These are phyloP conservation scores for Phasianus colchicus DNA, from an alignment of 2,113 vertebrate species.

Conservation along the genomic window DNA sequence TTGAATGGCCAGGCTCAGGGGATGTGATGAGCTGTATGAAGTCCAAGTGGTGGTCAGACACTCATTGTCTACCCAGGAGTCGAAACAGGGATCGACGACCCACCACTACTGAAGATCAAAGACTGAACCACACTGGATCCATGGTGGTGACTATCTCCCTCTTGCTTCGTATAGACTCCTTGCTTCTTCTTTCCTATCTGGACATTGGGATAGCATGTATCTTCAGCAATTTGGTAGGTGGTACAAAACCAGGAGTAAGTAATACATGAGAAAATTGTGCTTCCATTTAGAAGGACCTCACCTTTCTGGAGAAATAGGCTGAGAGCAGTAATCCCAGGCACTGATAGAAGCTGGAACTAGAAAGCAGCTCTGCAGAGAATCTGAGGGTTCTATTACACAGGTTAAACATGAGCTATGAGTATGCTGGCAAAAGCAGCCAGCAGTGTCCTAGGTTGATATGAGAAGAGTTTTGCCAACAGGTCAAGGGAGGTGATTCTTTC, in stretches of 20 bases:
- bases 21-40: neutral
- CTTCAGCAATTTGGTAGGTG: neutral
- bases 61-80: fast-evolving
- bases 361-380: neutral
- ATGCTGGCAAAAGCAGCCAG: neutral
- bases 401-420: neutral
- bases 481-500: neutral
- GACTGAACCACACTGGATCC: no score
- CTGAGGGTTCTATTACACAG: neutral
- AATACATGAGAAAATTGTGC: neutral
- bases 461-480: neutral
- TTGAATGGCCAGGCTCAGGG: neutral
- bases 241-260: neutral
- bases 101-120: no score
- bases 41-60: neutral
- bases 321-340: neutral
- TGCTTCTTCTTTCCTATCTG: no score
- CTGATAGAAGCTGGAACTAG: no score
- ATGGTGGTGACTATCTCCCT: no score
- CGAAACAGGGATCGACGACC: fast-evolving
- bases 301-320: neutral
- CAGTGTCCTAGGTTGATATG: neutral
- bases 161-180: no score
- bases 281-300: neutral
- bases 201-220: neutral